A percentile compares a stretch with the other conserved stretches of the same genome.
Conservation (phyloP, 2,797 vertebrate species). For the Crax fasciolata region DNA sequence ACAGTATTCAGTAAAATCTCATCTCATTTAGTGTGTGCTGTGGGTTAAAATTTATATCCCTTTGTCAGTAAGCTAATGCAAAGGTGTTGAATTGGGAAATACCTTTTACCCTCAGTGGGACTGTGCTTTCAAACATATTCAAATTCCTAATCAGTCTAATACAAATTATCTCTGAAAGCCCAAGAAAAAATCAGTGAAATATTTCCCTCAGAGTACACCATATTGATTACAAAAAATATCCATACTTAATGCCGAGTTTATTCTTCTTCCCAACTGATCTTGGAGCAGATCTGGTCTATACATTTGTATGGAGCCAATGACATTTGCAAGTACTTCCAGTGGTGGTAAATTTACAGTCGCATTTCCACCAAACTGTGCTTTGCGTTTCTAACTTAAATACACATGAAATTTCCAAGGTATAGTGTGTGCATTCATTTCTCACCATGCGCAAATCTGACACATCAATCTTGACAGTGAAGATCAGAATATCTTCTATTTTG, state of each 20-base stretch:
- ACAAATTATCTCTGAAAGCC: slow-evolving; percentile 57
- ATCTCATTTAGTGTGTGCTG: slow-evolving; percentile 51
- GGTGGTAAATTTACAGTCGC: slow-evolving; percentile 26
- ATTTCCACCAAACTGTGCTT: background rate
- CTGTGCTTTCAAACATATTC: slow-evolving; percentile 51
- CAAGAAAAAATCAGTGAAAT: slow-evolving; percentile 64
- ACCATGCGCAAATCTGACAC: slow-evolving; percentile 7
- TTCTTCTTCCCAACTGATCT: background rate
- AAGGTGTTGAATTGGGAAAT: slow-evolving; percentile 62
- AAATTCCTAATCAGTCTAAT: slow-evolving; percentile 50
- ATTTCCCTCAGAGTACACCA: slow-evolving; percentile 45
- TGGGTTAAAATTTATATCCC: slow-evolving; percentile 40
- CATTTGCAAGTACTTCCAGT: background rate
- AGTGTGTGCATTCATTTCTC: background rate
- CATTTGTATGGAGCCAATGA: background rate
- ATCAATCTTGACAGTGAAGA: slow-evolving; percentile 32
- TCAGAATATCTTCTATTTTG: slow-evolving; percentile 30
- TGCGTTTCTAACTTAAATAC: slow-evolving; percentile 32
- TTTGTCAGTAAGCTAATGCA: slow-evolving; percentile 33
- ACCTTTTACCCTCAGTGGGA: slow-evolving; percentile 13
- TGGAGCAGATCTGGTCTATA: background rate
- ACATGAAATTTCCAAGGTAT: background rate
- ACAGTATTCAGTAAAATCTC: slow-evolving; percentile 35
- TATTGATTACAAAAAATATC: slow-evolving; percentile 52
- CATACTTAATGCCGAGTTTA: slow-evolving; percentile 48